These are phyloP conservation scores for Heteronetta atricapilla DNA, from an alignment of 2,113 vertebrate species.

Conservation along the genomic window DNA sequence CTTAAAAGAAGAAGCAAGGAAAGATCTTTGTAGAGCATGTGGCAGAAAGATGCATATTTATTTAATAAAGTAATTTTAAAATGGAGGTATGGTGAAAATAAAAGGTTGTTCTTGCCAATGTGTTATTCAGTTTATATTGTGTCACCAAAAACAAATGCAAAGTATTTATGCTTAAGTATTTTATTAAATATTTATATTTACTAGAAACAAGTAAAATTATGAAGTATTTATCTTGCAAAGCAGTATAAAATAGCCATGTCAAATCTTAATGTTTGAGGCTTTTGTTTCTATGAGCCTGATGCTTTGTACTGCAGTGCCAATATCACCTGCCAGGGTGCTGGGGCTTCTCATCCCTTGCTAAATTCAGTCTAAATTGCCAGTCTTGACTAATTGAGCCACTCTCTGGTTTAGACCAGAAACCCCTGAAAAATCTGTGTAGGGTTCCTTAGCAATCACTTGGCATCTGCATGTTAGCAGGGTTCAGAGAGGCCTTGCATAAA, in stretches of 20 bases:
- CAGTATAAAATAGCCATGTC: background rate
- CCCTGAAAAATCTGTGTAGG: background rate
- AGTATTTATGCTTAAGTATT: background rate
- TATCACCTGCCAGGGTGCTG: accelerated
- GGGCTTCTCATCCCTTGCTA: background rate
- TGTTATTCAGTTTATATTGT: background rate
- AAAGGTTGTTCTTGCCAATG: background rate
- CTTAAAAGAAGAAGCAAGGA: constrained; percentile 33
- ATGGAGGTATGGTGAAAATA: background rate
- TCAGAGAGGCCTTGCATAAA: accelerated
- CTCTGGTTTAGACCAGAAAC: background rate
- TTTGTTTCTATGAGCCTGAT: background rate
- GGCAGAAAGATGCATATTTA: constrained; percentile 50
- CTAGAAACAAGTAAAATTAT: background rate
- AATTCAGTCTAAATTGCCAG: background rate
- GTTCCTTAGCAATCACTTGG: background rate
- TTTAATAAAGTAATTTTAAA: constrained; percentile 60
- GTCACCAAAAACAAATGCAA: background rate
- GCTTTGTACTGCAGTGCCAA: background rate
- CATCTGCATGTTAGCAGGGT: background rate
- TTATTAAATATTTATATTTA: background rate
- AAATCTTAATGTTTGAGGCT: background rate
- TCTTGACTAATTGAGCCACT: background rate
- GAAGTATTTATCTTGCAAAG: background rate
- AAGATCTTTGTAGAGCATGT: constrained; percentile 26